phyloP scores from a whole-genome alignment of 1,140 invertebrate species.

The Himalopsyche phryganea region DNA sequence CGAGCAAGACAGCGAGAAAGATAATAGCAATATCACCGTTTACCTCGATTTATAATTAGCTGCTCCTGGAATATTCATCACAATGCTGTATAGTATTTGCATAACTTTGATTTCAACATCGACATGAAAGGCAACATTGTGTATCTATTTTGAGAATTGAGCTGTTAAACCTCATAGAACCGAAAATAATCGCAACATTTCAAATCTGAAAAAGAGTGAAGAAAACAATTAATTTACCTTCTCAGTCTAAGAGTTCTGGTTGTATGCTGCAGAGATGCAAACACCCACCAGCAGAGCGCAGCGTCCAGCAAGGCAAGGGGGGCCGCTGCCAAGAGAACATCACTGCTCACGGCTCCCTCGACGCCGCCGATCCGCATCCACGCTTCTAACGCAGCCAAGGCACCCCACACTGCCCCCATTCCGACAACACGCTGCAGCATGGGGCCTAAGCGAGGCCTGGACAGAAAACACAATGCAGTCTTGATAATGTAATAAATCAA shows the following conservation, averaged over 20 bases:
- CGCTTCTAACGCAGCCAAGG: slow-evolving; percentile 77
- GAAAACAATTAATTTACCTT: slow-evolving; percentile 44
- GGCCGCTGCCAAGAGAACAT: slow-evolving; percentile 68
- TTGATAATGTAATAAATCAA: background rate
- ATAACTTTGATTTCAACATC: too few species aligned
- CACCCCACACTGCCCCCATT: slow-evolving; percentile 77
- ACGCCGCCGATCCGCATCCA: slow-evolving; percentile 72
- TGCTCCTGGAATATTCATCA: too few species aligned
- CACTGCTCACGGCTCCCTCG: slow-evolving; percentile 59
- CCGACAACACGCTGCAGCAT: slow-evolving; percentile 82
- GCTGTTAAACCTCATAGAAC: too few species aligned
- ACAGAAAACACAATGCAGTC: slow-evolving; percentile 30
- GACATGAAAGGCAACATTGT: too few species aligned
- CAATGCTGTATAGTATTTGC: too few species aligned
- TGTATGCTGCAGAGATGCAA: slow-evolving; percentile 84
- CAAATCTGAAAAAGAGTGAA: too few species aligned
- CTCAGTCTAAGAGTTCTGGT: slow-evolving; percentile 81
- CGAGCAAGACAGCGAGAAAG: too few species aligned
- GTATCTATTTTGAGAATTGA: too few species aligned
- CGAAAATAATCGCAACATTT: too few species aligned
- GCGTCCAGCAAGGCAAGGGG: slow-evolving; percentile 70
- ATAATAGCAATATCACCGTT: too few species aligned
- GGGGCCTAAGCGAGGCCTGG: slow-evolving; percentile 78
- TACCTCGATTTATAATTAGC: too few species aligned
- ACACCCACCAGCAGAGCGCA: slow-evolving; percentile 81